phyloP scores from a whole-genome alignment of 2,888 invertebrate genomes.

The Troides oblongomaculatus region DNA sequence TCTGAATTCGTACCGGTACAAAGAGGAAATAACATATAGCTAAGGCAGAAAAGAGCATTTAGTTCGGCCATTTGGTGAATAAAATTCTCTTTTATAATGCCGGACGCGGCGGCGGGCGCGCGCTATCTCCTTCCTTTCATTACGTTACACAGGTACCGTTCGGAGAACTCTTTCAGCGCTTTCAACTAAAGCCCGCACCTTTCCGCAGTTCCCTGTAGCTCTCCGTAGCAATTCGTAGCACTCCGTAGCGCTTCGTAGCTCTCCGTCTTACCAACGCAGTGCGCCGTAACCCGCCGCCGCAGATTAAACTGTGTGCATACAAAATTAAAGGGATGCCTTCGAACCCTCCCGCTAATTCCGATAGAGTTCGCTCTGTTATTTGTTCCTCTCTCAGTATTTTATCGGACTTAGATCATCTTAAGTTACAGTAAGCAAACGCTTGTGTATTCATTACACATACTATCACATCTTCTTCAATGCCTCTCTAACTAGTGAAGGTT shows the following conservation, averaged over 20 bases:
- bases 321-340: conserved; percentile 21
- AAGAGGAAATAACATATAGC: conserved; percentile 34
- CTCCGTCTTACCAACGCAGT: conserved; percentile 26
- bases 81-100: conserved; percentile 38
- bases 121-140: conserved; percentile 36
- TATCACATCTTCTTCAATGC: no score
- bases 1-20: conserved; percentile 36
- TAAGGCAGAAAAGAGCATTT: conserved; percentile 37
- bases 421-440: neutral
- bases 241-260: no score
- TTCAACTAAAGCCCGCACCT: conserved; percentile 19
- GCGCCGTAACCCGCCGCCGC: conserved; percentile 12
- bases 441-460: no score
- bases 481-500: no score
- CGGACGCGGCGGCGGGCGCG: conserved; percentile 30
- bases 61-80: conserved; percentile 39
- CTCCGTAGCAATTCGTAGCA: no score
- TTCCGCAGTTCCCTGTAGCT: no score
- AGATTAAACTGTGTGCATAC: conserved; percentile 24
- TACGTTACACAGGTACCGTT: conserved; percentile 25
- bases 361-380: neutral
- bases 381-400: neutral
- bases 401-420: neutral
- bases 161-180: conserved; percentile 23
- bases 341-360: conserved; percentile 21